Evolutionary conservation across 2,888 invertebrate genomes (phyloP), one percentile per base, ranked within the genome.

Genomic region (Acleris holmiana): DNA sequence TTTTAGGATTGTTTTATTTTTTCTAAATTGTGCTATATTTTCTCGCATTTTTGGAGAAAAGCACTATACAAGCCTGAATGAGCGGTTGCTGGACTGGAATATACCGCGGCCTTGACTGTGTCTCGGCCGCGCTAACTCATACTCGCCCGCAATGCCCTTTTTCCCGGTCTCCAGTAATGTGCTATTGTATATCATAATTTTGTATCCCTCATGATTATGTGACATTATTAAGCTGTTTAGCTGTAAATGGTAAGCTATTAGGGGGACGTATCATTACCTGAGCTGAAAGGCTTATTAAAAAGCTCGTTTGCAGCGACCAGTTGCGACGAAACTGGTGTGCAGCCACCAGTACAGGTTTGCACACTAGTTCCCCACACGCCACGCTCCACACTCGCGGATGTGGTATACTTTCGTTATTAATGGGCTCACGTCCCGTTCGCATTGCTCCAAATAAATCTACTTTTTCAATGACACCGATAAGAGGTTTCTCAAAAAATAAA

Each of bases 331-430:
- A 85, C 85, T 84, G 83, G 85, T 84, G 83, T 78, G 73, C 74
- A 77, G 74, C 76, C 64, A n/a, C n/a, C n/a, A n/a, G 74, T 84
- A 89, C 90, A 85, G 88, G 91, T 89, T 88, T 85, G 44, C 55
- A 50, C 65, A 76, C 79, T 85, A 85, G 85, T 86, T 82, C 79
- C 81, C 82, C 87, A 85, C 82, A 82, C 83, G 85, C 81, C 78
- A 76, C 49, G 54, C 54, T 66, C 64, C 79, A 80, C 80, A 85
- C 83, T 89, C 81, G 85, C 90, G 91, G 89, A 91, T 89, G 83
- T 84, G 85, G 85, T 87, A 87, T 90, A 90, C 91, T 90, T 90
- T 88, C 86, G 83, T 81, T 85, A 79, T 80, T 84, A 89, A 87
- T 82, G 86, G 85, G 86, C 77, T 75, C 84, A 83, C 78, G 84